These are phyloP conservation scores for Pseudococcus jackbeardsleyi DNA, from an alignment of 2,888 invertebrate genomes.

Conservation along the genomic window DNA sequence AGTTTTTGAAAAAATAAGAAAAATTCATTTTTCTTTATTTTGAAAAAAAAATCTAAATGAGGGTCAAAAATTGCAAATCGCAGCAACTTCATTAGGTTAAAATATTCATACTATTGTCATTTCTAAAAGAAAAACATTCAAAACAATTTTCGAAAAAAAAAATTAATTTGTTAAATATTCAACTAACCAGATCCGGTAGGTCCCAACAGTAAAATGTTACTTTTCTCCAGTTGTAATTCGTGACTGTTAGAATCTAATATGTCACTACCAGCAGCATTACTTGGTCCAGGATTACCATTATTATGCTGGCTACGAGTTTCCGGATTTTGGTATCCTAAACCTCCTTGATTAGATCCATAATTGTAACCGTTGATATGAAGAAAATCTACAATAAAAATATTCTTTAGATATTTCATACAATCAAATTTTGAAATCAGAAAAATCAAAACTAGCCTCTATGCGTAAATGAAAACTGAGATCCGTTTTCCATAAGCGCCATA, in stretches of 20 bases:
- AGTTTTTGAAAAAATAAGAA: too few species aligned
- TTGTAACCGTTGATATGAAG: constrained; percentile 87
- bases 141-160: too few species aligned
- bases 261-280: constrained; percentile 72
- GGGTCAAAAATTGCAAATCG: too few species aligned
- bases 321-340: constrained; percentile 72
- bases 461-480: constrained; percentile 77
- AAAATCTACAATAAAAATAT: constrained; percentile 75
- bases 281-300: constrained; percentile 30
- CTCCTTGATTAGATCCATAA: constrained; percentile 73
- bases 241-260: constrained; percentile 85
- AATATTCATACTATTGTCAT: too few species aligned
- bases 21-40: too few species aligned
- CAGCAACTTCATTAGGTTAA: too few species aligned
- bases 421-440: constrained; percentile 4
- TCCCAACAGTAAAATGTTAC: constrained; percentile 95
- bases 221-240: constrained; percentile 91
- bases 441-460: constrained; percentile 77
- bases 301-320: constrained; percentile 49
- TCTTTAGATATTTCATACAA: background rate
- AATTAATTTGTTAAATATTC: too few species aligned
- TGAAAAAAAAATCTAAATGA: too few species aligned
- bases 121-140: too few species aligned
- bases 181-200: constrained; percentile 91
- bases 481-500: constrained; percentile 76